phyloP scores from a whole-genome alignment of 2,113 vertebrate genomes.

The Equus przewalskii region DNA sequence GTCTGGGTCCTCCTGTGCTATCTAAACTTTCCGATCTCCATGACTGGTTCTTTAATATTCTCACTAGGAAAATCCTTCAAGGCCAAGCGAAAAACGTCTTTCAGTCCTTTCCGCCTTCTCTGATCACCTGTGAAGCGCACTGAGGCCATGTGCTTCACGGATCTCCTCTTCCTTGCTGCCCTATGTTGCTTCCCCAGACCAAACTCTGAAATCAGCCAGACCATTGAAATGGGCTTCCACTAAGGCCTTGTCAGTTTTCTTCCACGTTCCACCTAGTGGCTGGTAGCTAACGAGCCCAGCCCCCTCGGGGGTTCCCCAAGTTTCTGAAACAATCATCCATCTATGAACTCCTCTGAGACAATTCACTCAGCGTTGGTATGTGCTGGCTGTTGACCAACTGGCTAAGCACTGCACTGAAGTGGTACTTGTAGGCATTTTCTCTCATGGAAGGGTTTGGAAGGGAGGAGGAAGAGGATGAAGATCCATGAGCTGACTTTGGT shows the following conservation, averaged over 20 bases:
- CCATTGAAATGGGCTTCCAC: not conserved
- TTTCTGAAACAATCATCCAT: not conserved
- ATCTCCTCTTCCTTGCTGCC: too few species aligned
- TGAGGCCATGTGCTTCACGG: not conserved
- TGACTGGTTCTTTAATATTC: not conserved
- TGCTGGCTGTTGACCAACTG: not conserved
- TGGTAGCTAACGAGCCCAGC: not conserved
- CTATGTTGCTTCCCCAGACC: not conserved
- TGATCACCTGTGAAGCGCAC: not conserved
- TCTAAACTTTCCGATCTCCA: not conserved
- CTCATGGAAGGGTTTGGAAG: not conserved
- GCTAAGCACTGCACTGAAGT: too few species aligned
- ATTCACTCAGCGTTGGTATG: not conserved
- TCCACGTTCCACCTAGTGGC: not conserved
- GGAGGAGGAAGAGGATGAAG: too few species aligned
- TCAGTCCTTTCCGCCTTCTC: not conserved
- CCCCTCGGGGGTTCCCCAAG: not conserved
- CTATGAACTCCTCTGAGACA: not conserved
- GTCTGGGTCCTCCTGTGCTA: not conserved
- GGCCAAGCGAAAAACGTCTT: not conserved
- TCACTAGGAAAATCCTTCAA: not conserved
- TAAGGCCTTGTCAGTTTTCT: not conserved
- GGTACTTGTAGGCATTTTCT: not conserved
- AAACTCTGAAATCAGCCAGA: not conserved
- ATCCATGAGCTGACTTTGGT: not conserved